Percentiles rank a stretch among this genome's conserved stretches.
phyloP scores from a whole-genome alignment of 2,113 vertebrate species.

The Phalacrocorax pelagicus region DNA sequence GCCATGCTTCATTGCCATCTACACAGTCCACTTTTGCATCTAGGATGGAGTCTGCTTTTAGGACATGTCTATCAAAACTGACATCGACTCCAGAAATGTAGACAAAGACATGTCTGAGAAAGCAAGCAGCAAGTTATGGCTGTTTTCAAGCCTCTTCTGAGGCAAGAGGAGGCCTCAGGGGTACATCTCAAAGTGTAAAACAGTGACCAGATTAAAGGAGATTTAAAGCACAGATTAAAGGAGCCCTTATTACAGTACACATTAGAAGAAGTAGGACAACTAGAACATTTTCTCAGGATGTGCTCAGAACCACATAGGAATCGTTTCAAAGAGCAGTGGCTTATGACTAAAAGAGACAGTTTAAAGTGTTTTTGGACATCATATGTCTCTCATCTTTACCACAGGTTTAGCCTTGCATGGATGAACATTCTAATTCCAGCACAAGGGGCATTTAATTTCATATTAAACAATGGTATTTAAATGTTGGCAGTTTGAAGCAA shows the following conservation, averaged over 20 bases:
- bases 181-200: constrained; percentile 46
- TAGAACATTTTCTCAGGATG: constrained; percentile 48
- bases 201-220: constrained; percentile 55
- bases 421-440: not conserved
- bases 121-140: constrained; percentile 19
- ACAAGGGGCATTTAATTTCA: not conserved
- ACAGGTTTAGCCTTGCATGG: constrained; percentile 1
- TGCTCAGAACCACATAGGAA: constrained; percentile 21
- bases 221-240: constrained; percentile 46
- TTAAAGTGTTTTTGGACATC: constrained; percentile 8
- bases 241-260: constrained; percentile 35
- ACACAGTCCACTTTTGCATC: not conserved
- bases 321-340: constrained; percentile 10
- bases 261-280: constrained; percentile 60
- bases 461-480: not conserved
- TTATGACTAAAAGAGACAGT: constrained; percentile 44
- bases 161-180: constrained; percentile 39
- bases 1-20: not conserved
- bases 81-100: not conserved
- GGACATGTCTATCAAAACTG: not conserved
- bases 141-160: constrained; percentile 50
- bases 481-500: not conserved
- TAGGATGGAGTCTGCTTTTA: not conserved
- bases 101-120: not conserved
- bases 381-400: constrained; percentile 19